Conservation (phyloP, 1,140 invertebrate species). For the Drosophila nannoptera region DNA sequence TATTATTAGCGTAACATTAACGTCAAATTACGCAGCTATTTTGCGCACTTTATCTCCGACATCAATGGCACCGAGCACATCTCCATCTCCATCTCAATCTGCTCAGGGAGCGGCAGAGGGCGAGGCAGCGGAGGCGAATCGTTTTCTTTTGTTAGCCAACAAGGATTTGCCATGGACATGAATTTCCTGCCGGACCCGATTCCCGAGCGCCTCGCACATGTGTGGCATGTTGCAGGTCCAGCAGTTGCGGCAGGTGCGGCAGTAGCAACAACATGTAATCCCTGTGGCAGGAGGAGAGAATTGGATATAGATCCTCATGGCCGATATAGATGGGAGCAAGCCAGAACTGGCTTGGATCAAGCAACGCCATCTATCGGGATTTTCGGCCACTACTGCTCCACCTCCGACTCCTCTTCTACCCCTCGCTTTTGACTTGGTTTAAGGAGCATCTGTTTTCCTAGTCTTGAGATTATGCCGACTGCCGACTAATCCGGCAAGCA, state of each 20-base stretch:
- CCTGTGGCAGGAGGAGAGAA: too few relatives aligned
- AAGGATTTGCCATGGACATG: slow-evolving; percentile 11
- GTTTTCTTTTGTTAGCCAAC: slow-evolving; percentile 5
- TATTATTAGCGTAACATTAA: slow-evolving; percentile 79
- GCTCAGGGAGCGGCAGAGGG: background rate
- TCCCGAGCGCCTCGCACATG: background rate
- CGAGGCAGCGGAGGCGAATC: background rate
- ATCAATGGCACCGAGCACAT: slow-evolving; percentile 22
- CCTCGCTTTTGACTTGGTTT: background rate
- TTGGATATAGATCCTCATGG: too few relatives aligned
- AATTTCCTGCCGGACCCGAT: slow-evolving; percentile 1
- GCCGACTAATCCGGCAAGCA: background rate
- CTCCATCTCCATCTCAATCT: slow-evolving; percentile 7
- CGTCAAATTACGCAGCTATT: slow-evolving; percentile 78
- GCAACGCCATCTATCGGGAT: too few relatives aligned
- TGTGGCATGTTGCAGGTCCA: slow-evolving; percentile 4
- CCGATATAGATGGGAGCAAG: too few relatives aligned
- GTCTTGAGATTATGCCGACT: background rate
- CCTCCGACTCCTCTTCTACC: too few relatives aligned
- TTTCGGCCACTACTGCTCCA: too few relatives aligned
- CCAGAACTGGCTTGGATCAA: too few relatives aligned
- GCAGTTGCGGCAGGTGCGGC: slow-evolving; percentile 8
- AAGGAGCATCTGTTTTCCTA: background rate
- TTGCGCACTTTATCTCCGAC: slow-evolving; percentile 68
- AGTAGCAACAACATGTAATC: too few relatives aligned